A percentile compares a stretch with the other conserved stretches of the same genome.
phyloP scores from a whole-genome alignment of 2,888 invertebrate genomes.

The Leistus spinibarbis region DNA sequence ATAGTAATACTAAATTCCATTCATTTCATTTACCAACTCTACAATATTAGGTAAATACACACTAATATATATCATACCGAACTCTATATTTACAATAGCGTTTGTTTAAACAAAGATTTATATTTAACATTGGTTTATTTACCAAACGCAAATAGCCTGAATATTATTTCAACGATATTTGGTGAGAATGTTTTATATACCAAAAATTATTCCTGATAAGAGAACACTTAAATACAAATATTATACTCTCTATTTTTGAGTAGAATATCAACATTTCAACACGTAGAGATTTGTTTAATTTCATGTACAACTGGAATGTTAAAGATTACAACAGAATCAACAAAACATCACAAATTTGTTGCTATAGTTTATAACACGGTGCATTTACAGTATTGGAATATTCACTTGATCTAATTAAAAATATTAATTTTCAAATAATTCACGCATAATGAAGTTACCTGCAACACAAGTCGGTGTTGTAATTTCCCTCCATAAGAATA shows the following conservation, averaged over 20 bases:
- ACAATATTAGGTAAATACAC: not conserved
- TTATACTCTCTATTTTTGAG: not conserved
- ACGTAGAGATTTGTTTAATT: not conserved
- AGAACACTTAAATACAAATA: no score
- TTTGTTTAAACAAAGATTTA: constrained; percentile 8
- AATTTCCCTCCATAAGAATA: no score
- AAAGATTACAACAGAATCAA: constrained; percentile 1
- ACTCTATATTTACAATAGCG: not conserved
- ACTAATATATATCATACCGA: not conserved
- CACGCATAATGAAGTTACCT: no score
- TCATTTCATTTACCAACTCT: not conserved
- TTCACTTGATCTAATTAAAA: not conserved
- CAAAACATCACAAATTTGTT: no score
- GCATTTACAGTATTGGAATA: not conserved
- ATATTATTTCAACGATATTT: not conserved
- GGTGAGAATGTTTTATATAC: not conserved
- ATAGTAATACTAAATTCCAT: not conserved
- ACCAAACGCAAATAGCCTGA: not conserved
- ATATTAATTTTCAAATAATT: not conserved
- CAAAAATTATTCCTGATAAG: not conserved
- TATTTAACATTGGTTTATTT: constrained; percentile 15
- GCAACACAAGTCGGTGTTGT: no score
- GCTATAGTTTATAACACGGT: not conserved
- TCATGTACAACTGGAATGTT: not conserved
- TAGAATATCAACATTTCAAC: not conserved